phyloP scores from a whole-genome alignment of 2,888 invertebrate species.

The Lydus trimaculatus region DNA sequence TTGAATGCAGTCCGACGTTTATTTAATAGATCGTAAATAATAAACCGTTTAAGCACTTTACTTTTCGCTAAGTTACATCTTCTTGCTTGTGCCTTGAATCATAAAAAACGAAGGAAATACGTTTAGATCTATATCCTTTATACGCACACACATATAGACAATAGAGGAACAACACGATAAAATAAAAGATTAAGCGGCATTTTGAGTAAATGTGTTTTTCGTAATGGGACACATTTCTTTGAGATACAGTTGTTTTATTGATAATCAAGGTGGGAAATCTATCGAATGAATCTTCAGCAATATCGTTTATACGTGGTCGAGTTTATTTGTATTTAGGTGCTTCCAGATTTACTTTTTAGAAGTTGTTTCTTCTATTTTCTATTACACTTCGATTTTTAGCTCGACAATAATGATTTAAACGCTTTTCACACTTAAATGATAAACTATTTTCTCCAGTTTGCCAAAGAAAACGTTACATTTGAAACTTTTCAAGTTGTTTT shows the following conservation, averaged over 20 bases:
- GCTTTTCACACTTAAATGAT: background rate
- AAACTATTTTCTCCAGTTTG: background rate
- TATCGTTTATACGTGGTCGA: too few relatives aligned
- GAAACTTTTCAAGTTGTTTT: too few relatives aligned
- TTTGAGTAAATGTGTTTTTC: background rate
- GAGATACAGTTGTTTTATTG: constrained; percentile 2
- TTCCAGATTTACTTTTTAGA: background rate
- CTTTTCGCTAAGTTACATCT: constrained; percentile 19
- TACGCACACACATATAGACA: too few relatives aligned
- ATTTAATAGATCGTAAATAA: constrained; percentile 35
- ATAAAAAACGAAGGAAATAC: background rate
- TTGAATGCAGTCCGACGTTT: constrained; percentile 19
- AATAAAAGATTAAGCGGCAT: background rate
- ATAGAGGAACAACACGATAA: background rate
- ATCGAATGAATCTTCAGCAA: background rate
- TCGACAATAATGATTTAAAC: background rate
- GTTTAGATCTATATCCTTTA: background rate
- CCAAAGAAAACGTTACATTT: too few relatives aligned
- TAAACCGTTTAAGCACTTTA: constrained; percentile 29
- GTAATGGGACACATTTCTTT: background rate
- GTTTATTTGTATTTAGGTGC: background rate
- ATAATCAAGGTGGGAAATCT: constrained; percentile 1
- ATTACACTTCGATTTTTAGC: background rate
- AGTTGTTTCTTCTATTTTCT: background rate
- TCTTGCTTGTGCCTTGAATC: background rate